Percentiles rank a stretch among this genome's conserved stretches.
Evolutionary conservation across 2,113 vertebrate genomes (phyloP).

Genomic region (Scomber colias): DNA sequence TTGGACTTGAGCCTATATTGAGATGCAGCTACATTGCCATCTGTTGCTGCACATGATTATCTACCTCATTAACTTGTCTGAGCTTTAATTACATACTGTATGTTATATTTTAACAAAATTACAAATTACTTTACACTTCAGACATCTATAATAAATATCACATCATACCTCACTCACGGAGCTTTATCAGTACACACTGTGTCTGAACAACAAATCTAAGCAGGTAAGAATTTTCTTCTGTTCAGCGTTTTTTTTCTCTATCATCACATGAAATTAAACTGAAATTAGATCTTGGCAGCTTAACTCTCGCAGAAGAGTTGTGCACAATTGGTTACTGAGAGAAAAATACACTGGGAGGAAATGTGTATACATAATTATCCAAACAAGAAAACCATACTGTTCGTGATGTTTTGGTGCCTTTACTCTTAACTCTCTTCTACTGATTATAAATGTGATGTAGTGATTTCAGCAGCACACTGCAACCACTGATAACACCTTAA

Average conservation of each 20-base stretch:
- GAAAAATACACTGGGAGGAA: background rate
- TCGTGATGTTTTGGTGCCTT: background rate
- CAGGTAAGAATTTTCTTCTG: too few species aligned
- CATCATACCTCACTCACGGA: background rate
- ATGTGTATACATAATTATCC: background rate
- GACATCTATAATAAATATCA: background rate
- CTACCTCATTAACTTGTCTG: slow-evolving; percentile 18
- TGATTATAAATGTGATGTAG: too few species aligned
- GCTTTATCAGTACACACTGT: background rate
- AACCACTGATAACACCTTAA: background rate
- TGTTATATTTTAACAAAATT: slow-evolving; percentile 27
- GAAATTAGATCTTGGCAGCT: too few species aligned
- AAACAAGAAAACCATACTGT: too few species aligned
- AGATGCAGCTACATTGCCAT: slow-evolving; percentile 24
- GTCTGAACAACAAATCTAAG: background rate
- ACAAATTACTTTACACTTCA: slow-evolving; percentile 5
- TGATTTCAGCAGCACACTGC: background rate
- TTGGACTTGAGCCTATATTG: slow-evolving; percentile 24
- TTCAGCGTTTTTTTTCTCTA: too few species aligned
- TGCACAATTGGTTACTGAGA: too few species aligned
- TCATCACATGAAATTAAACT: too few species aligned
- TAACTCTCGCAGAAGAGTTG: background rate
- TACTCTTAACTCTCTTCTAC: background rate
- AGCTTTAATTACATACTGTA: slow-evolving; percentile 32
- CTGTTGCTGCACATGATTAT: slow-evolving; percentile 54